Evolutionary conservation across 2,113 vertebrate species (phyloP), one percentile per base, ranked within the genome.

Genomic region (Hystrix cristata): DNA sequence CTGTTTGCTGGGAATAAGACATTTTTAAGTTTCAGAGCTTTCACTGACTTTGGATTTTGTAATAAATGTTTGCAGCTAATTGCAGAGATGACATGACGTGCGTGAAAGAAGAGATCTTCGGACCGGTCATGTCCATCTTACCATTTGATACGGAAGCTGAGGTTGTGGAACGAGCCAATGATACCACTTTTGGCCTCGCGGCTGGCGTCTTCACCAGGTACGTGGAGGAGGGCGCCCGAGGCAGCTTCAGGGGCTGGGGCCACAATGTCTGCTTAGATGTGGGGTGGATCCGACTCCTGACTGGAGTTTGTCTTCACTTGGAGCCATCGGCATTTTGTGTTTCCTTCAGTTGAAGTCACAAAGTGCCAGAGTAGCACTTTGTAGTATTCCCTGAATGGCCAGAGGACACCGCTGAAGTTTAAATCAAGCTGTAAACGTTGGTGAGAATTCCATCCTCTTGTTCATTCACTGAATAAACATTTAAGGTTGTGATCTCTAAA

Each of bases 191-290:
- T 34, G 99, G 99, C 59, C 90, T 99, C 92, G 99, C 99, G 10
- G 99, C 99, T 34, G 99, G 99, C 1, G 99, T 99, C 95, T 99
- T 99, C 97, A 99, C 99, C 97, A 99, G 99, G 99, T 99, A 97
- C 4, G 65, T 82, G 53, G 57, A 34, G 55, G 9, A 34, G 64
- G 0, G 13, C 74, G 5, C 14, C 31, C 13, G 16, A 3, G 10
- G 64, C 64, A 78, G 34, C 4, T 23, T 14, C 6, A 55, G 19
- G 1, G 65, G 11, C 71, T 0, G 29, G 23, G 69, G 16, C 2
- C 7, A 11, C 48, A 16, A 4, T 1, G 2, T 18, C 80, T 60
- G 76, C 94, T 38, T 18, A 51, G 12, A 2, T 9, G 0, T 1
- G 6, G 1, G 5, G 0, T 1, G 27, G 18, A 5, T n/a, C 71